Conservation (phyloP, 2,888 invertebrate genomes). For the Bellardia pandia region DNA sequence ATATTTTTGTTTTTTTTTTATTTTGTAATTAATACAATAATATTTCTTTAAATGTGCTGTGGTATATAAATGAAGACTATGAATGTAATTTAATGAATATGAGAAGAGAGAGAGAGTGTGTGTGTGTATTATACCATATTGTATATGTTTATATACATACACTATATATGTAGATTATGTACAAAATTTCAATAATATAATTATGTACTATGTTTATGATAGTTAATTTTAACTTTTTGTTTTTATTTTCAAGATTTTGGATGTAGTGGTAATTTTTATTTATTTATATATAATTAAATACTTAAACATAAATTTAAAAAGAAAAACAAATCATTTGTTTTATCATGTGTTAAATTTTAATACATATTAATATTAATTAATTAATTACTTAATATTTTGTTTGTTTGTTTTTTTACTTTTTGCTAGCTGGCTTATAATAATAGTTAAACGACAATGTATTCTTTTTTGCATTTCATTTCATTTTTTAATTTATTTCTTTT, state of each 20-base stretch:
- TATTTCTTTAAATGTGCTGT: conserved; percentile 67
- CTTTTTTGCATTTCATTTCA: conserved; percentile 24
- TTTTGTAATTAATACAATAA: conserved; percentile 70
- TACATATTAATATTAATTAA: conserved; percentile 55
- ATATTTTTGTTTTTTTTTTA: conserved; percentile 42
- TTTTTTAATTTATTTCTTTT: conserved; percentile 59
- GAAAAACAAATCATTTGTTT: conserved; percentile 65
- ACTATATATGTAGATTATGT: conserved; percentile 56
- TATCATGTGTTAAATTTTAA: conserved; percentile 37
- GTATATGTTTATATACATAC: conserved; percentile 2
- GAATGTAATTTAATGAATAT: conserved; percentile 55
- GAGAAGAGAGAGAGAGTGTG: conserved; percentile 58
- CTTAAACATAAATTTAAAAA: conserved; percentile 63
- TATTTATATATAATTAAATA: conserved; percentile 61
- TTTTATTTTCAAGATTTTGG: conserved; percentile 55
- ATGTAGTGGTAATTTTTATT: conserved; percentile 41
- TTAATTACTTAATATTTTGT: conserved; percentile 50
- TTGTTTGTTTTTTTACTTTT: conserved; percentile 44
- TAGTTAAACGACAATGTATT: conserved; percentile 65
- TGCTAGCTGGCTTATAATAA: conserved; percentile 69
- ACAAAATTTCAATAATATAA: conserved; percentile 60
- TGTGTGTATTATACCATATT: conserved; percentile 12
- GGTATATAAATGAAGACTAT: conserved; percentile 69
- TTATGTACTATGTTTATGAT: conserved; percentile 26
- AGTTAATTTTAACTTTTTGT: conserved; percentile 38